Evolutionary conservation across 2,888 invertebrate genomes (phyloP).

Genomic region (Cerastis rubricosa): DNA sequence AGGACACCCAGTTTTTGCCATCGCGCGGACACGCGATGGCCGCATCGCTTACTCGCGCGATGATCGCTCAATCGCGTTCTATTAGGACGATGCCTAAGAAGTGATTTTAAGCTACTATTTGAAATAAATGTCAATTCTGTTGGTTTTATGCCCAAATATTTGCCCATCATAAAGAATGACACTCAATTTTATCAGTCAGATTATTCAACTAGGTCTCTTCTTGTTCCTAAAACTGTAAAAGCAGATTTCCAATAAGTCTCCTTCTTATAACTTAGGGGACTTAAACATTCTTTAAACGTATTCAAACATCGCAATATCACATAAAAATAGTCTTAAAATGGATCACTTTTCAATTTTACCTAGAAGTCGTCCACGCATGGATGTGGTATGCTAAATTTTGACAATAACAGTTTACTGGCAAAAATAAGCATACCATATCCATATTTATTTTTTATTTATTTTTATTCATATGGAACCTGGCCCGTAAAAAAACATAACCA

Average conservation of each 20-base stretch:
- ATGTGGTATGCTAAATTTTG: too few relatives aligned
- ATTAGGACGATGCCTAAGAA: too few relatives aligned
- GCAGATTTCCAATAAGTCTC: background rate
- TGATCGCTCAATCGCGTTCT: too few relatives aligned
- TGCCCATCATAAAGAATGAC: background rate
- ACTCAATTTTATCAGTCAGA: background rate
- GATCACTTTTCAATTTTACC: background rate
- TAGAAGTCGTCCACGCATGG: background rate
- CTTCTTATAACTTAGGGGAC: background rate
- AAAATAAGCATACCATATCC: background rate
- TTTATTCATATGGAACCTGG: background rate
- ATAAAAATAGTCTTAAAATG: slow-evolving; percentile 2
- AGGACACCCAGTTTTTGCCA: too few relatives aligned
- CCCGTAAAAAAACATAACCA: background rate
- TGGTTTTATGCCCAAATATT: background rate
- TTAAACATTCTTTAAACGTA: background rate
- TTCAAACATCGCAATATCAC: background rate
- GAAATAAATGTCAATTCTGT: background rate
- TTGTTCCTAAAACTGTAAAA: background rate
- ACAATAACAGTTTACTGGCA: background rate
- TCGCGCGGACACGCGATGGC: too few relatives aligned
- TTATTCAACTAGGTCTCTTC: background rate
- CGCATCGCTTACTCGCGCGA: too few relatives aligned
- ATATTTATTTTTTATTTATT: slow-evolving; percentile 1
- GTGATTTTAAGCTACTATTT: too few relatives aligned